These are phyloP conservation scores for Blastobasis lacticolella DNA, from an alignment of 2,888 invertebrate species.

Conservation along the genomic window DNA sequence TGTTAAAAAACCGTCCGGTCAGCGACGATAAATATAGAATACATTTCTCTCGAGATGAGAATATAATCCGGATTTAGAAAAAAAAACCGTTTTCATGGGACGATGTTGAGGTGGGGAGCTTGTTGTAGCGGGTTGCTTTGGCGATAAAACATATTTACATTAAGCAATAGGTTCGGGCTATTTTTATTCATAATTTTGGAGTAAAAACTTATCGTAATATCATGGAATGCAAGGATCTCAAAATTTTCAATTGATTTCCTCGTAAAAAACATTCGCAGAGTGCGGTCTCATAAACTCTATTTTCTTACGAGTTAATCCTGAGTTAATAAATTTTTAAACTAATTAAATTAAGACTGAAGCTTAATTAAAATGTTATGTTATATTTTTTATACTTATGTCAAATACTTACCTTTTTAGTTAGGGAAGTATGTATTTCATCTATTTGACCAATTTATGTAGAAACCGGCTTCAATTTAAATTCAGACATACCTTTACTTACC, in stretches of 20 bases:
- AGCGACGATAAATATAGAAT: slow-evolving; percentile 61
- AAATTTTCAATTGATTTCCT: background rate
- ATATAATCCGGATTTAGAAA: slow-evolving; percentile 59
- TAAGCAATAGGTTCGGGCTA: background rate
- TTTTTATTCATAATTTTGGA: background rate
- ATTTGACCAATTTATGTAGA: no score
- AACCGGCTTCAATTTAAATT: no score
- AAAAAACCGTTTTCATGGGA: slow-evolving; percentile 32
- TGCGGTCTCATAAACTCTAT: no score
- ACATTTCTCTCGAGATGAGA: slow-evolving; percentile 52
- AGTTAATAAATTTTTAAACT: no score
- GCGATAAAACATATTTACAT: background rate
- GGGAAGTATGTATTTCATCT: no score
- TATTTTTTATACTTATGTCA: no score
- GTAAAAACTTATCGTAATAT: background rate
- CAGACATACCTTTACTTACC: no score
- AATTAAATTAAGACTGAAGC: no score
- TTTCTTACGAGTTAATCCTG: no score
- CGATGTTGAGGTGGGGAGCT: slow-evolving; percentile 19
- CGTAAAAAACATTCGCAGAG: background rate
- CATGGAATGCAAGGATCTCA: background rate
- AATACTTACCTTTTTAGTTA: no score
- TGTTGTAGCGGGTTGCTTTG: slow-evolving; percentile 16
- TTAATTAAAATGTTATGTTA: no score
- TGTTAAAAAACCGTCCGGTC: slow-evolving; percentile 57